Evolutionary conservation across 2,797 vertebrate genomes (phyloP).

Genomic region (Limnodromus scolopaceus): DNA sequence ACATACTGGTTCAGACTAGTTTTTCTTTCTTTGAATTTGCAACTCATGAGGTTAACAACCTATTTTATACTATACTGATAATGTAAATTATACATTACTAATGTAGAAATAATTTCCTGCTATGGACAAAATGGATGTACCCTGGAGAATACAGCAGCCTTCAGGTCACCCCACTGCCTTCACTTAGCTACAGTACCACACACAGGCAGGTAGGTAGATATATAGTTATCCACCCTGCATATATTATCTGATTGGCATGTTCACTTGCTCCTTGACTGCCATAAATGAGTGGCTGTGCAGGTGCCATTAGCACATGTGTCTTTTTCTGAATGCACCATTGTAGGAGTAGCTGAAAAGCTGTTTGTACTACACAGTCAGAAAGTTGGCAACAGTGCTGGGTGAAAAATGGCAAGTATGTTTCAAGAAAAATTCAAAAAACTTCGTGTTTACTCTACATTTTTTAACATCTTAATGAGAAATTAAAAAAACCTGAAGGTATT

Average conservation of each 20-base stretch:
- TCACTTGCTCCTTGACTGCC: constrained; percentile 51
- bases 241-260: constrained; percentile 55
- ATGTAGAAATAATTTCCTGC: background rate
- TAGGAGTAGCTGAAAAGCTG: constrained; percentile 65
- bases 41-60: background rate
- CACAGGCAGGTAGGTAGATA: constrained; percentile 24
- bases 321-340: constrained; percentile 66
- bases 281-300: constrained; percentile 58
- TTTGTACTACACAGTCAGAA: constrained; percentile 61
- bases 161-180: background rate
- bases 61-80: background rate
- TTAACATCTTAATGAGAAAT: constrained; percentile 1
- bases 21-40: background rate
- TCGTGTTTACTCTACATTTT: constrained; percentile 35
- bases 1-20: background rate
- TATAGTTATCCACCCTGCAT: constrained; percentile 22
- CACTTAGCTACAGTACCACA: constrained; percentile 28
- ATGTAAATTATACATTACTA: background rate
- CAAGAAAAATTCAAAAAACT: constrained; percentile 43
- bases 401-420: constrained; percentile 67
- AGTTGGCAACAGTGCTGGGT: constrained; percentile 31
- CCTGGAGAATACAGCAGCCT: background rate
- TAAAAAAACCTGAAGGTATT: background rate
- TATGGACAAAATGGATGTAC: background rate
- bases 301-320: constrained; percentile 60